Evolutionary conservation across 2,113 vertebrate species (phyloP), one percentile per base, ranked within the genome.

Genomic region (Hippocampus zosterae): DNA sequence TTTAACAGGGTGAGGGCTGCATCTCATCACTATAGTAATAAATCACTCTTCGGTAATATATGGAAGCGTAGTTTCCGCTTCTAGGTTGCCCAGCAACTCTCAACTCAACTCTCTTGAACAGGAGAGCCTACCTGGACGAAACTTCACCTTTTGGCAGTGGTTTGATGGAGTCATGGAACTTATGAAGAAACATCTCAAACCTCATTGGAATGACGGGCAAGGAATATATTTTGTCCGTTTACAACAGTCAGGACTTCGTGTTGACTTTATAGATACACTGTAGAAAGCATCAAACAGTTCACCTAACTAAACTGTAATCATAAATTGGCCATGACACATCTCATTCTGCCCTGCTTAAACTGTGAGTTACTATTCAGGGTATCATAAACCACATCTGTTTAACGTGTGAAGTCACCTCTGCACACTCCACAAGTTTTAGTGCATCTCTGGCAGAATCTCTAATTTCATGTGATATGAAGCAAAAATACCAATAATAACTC

Each of bases 61-160:
- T 48, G 27, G 19, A 25, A 53, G 10, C 23, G 48, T 9, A 27
- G 8, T 15, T 42, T 44, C 3, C 23, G 41, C 7, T 42, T 40
- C 12, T 3, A 6, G 13, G 33, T 12, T 57, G 3, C 4, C 3
- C 33, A 19, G 10, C 15, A 25, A 56, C 5, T 60, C 56, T 61
- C 59, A 61, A 19, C 59, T 40, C 5, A 2, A 18, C 1, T 46
- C n/a, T 46, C 57, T 25, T 74, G 12, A 55, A 48, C 80, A 98
- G 96, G 97, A 98, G 84, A 98, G 95, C 81, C 83, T 98, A 71
- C 96, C 94, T 0, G 95, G 95, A 66, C 92, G 96, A 81, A 97
- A 94, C 89, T 98, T 97, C 79, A 98, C 97, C 68, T 98, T 98
- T 89, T 98, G 97, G 97, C 96, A 98, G 86, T 98, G 97, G 97